Evolutionary conservation across 2,113 vertebrate genomes (phyloP).

Genomic region (Cyprinodon brontotheroides): DNA sequence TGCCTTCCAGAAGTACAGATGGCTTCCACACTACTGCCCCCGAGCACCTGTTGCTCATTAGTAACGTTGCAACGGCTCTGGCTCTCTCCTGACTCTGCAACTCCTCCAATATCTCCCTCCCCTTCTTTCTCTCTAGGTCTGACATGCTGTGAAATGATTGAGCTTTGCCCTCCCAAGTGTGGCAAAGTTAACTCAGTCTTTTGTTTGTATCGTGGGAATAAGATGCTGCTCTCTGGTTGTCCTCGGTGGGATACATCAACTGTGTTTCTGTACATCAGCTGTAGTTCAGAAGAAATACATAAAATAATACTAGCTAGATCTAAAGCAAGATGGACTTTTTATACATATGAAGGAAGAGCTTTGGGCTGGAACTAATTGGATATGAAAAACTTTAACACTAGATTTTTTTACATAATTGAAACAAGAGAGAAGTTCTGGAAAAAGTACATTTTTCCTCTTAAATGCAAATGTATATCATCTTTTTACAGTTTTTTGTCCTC

Average conservation of each 20-base stretch:
- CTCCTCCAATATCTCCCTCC: constrained; percentile 24
- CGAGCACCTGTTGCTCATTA: constrained; percentile 78
- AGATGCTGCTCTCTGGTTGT: constrained; percentile 29
- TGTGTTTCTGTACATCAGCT: background rate
- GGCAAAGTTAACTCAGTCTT: constrained; percentile 72
- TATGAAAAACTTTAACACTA: too few relatives aligned
- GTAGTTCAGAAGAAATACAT: background rate
- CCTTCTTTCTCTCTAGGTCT: background rate
- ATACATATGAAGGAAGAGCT: background rate
- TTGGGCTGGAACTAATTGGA: too few relatives aligned
- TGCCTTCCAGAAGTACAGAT: constrained; percentile 63
- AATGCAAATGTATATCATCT: too few relatives aligned
- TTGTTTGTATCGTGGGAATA: constrained; percentile 55
- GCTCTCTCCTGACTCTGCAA: constrained; percentile 48
- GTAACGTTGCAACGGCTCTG: constrained; percentile 66
- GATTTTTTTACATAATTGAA: too few relatives aligned
- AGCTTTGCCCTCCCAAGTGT: constrained; percentile 43
- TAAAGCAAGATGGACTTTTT: background rate
- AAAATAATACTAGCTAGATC: background rate
- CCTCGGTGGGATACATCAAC: background rate
- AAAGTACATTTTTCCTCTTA: too few relatives aligned
- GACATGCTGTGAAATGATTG: constrained; percentile 31
- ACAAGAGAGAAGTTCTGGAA: too few relatives aligned
- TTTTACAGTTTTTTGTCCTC: too few relatives aligned
- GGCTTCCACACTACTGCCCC: constrained; percentile 59